A percentile compares a stretch with the other conserved stretches of the same genome.
These are phyloP conservation scores for Numenius phaeopus DNA, from an alignment of 2,797 vertebrate species.

Conservation along the genomic window DNA sequence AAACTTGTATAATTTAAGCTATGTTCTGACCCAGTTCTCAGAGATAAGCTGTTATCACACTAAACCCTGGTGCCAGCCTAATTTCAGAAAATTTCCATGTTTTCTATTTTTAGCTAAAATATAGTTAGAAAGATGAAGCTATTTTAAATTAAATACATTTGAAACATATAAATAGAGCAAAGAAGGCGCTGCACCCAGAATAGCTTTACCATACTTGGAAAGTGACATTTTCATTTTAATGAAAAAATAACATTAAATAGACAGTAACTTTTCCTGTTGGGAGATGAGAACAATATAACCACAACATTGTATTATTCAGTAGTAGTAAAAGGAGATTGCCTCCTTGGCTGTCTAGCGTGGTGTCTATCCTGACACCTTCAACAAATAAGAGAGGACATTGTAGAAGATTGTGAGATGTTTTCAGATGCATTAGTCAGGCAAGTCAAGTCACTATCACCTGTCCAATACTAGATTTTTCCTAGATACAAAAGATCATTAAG, in stretches of 20 bases:
- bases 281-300: not conserved
- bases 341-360: not conserved
- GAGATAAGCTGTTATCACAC: slow-evolving; percentile 51
- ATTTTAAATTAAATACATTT: slow-evolving; percentile 48
- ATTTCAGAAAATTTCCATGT: slow-evolving; percentile 28
- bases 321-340: not conserved
- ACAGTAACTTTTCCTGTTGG: not conserved
- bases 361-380: not conserved
- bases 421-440: not conserved
- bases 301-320: not conserved
- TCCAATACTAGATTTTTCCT: not conserved
- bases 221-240: slow-evolving; percentile 58
- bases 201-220: slow-evolving; percentile 1
- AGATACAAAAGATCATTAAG: not conserved
- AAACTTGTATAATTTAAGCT: slow-evolving; percentile 22
- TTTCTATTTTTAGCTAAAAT: slow-evolving; percentile 47
- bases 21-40: slow-evolving; percentile 22
- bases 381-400: not conserved
- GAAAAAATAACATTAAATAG: slow-evolving; percentile 39
- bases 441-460: not conserved
- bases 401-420: not conserved
- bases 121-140: slow-evolving; percentile 22
- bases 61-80: slow-evolving; percentile 25
- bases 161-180: slow-evolving; percentile 35
- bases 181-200: not conserved